Evolutionary conservation across 2,888 invertebrate species (phyloP).

Genomic region (Drosophila falleni): DNA sequence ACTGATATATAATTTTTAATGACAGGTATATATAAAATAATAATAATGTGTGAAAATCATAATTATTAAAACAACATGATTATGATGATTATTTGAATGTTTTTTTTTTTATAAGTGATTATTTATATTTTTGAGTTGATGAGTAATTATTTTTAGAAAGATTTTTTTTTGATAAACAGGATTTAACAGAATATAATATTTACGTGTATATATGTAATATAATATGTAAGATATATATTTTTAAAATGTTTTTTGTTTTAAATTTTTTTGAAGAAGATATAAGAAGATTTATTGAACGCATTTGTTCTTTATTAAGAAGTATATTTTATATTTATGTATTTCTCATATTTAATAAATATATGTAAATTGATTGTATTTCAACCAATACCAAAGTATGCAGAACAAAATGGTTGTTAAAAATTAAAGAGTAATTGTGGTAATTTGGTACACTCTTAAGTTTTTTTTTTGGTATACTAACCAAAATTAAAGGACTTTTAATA

Average conservation of each 20-base stretch:
- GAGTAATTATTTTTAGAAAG: background rate
- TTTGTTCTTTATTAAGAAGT: background rate
- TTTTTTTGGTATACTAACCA: background rate
- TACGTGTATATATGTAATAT: background rate
- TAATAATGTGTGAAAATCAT: background rate
- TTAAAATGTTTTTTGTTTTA: background rate
- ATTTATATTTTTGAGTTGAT: background rate
- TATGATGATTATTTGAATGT: too few relatives aligned
- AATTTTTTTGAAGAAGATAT: background rate
- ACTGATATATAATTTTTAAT: too few relatives aligned
- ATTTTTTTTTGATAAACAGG: background rate
- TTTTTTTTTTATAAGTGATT: too few relatives aligned
- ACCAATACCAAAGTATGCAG: background rate
- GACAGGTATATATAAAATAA: background rate
- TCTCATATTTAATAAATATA: background rate
- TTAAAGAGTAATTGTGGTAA: background rate
- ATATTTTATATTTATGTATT: background rate
- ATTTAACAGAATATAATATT: background rate
- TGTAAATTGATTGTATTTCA: background rate
- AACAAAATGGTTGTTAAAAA: background rate
- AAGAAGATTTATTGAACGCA: background rate
- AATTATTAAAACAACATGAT: too few relatives aligned
- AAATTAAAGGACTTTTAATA: background rate
- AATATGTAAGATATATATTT: background rate
- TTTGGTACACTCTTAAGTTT: background rate